Base-by-base conservation (phyloP, 2,113 vertebrate species). In the Theristicus caerulescens region DNA sequence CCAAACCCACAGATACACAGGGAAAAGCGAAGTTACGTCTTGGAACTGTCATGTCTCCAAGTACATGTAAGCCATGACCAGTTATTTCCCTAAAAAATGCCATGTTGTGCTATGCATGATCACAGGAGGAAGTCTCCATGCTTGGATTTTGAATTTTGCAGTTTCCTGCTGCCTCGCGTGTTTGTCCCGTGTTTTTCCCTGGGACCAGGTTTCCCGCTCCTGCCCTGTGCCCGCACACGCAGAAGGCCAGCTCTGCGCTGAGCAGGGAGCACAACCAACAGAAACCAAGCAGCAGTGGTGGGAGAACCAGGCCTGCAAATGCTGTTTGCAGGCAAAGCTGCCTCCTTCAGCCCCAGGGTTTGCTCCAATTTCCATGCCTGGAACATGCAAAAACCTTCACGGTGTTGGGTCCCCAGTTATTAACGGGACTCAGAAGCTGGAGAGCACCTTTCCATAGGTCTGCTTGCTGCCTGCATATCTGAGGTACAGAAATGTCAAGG, bases 351-450 rank as follows among this genome's bases (percentile, higher is more conserved):
- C 22, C 29, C 9, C 9, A 5, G 8, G 1, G 11, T 62, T 67
- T 72, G 27, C 32, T 84, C 20, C 10, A 2, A 5, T 78, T 82
- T 72, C 79, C 32, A 22, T 25, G 12, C 13, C 85, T 21, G 34
- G 46, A 94, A 34, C 46, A 18, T 6, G 16, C 11, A 12, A 62
- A 85, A 83, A n/a, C 25, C 24, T 38, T 22, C 51, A 62, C 36
- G 26, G 10, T 1, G 0, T 7, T 52, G 26, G 11, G 24, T 20
- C 15, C 14, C 13, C 1, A 0, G 57, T 32, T 12, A 2, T 34
- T 73, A 32, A 31, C 0, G 0, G 27, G 20, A 55, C 26, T 72
- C 16, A 38, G 47, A 58, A 59, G 19, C 32, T 55, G 52, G 25
- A 32, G 32, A 52, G 4, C 5, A 57, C 21, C n/a, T 42, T 62